Conservation (phyloP, 1,140 invertebrate genomes). For the Hypsibius dujardini region DNA sequence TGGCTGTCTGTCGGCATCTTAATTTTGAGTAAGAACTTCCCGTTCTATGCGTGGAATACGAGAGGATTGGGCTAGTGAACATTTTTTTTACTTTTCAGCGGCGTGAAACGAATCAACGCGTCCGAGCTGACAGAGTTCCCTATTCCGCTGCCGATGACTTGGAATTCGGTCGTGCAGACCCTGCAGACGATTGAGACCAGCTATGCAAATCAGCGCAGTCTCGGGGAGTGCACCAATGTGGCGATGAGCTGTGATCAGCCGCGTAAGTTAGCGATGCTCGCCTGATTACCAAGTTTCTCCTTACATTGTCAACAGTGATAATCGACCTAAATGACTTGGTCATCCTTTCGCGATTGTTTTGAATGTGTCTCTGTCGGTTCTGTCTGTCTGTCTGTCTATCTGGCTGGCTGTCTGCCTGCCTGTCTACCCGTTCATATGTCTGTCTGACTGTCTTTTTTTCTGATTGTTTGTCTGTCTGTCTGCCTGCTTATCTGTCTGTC, state of each 20-base stretch:
- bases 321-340: too few relatives aligned
- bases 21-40: constrained; percentile 10
- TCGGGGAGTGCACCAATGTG: not conserved
- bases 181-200: not conserved
- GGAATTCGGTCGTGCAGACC: constrained; percentile 1
- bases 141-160: constrained; percentile 9
- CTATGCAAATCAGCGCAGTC: not conserved
- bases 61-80: too few relatives aligned
- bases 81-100: not conserved
- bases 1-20: constrained; percentile 4
- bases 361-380: not conserved
- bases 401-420: not conserved
- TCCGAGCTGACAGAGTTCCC: not conserved
- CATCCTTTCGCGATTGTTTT: not conserved
- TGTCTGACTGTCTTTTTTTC: too few relatives aligned
- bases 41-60: too few relatives aligned
- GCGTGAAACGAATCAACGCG: not conserved
- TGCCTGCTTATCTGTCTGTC: too few relatives aligned
- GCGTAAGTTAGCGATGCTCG: constrained; percentile 7
- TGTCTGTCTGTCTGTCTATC: not conserved
- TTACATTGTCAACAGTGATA: too few relatives aligned
- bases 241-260: constrained; percentile 6
- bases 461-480: too few relatives aligned
- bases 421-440: too few relatives aligned
- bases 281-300: too few relatives aligned